phyloP scores from a whole-genome alignment of 2,797 vertebrate species.

The Ambastaia sidthimunki region DNA sequence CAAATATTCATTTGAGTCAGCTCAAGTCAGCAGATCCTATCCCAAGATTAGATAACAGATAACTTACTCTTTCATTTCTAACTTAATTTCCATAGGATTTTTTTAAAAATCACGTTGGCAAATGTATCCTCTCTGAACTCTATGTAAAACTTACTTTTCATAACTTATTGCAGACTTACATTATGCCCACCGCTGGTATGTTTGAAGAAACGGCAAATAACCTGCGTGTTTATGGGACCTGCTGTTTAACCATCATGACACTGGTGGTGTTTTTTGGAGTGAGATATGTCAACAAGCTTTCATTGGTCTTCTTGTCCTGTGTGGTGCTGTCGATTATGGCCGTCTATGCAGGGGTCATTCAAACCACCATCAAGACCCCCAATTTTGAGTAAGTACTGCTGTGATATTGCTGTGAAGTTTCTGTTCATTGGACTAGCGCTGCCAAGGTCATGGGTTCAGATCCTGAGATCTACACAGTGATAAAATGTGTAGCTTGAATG shows the following conservation, averaged over 20 bases:
- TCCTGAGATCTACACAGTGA: too few relatives aligned
- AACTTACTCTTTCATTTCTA: background rate
- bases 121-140: background rate
- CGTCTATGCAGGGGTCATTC: constrained; percentile 93
- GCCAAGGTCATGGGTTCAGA: too few relatives aligned
- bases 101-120: background rate
- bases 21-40: constrained; percentile 19
- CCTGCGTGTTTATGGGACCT: constrained; percentile 90
- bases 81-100: background rate
- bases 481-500: too few relatives aligned
- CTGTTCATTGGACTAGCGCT: too few relatives aligned
- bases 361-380: constrained; percentile 81
- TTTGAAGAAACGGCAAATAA: constrained; percentile 77
- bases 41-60: background rate
- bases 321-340: constrained; percentile 94
- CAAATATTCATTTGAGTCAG: background rate
- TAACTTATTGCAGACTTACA: constrained; percentile 82
- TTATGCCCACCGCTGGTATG: constrained; percentile 80
- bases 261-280: constrained; percentile 94
- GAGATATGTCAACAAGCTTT: constrained; percentile 96
- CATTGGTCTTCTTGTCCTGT: constrained; percentile 93
- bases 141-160: constrained; percentile 3
- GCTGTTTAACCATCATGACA: constrained; percentile 88
- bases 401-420: background rate
- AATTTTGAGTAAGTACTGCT: constrained; percentile 81